Percentiles rank a stretch among this genome's conserved stretches.
These are phyloP conservation scores for Indicator indicator DNA, from an alignment of 2,113 vertebrate species.

Conservation along the genomic window DNA sequence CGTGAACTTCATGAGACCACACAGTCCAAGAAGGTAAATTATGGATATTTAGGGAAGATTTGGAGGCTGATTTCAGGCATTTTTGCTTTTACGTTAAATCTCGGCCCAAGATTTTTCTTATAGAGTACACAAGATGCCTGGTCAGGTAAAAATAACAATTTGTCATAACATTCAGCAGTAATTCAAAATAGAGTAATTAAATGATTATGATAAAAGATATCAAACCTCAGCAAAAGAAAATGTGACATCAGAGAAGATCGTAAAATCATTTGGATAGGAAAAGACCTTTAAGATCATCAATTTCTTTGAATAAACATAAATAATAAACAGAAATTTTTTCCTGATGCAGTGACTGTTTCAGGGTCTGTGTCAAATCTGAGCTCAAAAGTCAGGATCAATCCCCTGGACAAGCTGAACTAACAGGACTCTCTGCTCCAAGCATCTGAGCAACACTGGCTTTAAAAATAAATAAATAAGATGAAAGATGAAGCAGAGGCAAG, in stretches of 20 bases:
- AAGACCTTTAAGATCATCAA: too few species aligned
- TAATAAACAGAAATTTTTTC: background rate
- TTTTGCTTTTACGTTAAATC: background rate
- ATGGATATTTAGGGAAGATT: background rate
- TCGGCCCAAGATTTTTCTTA: background rate
- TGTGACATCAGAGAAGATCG: background rate
- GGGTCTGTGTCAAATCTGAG: background rate
- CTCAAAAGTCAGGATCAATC: background rate
- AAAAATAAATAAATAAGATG: background rate
- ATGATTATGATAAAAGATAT: background rate
- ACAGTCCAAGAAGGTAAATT: background rate
- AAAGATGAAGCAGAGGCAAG: background rate
- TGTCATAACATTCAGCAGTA: accelerated
- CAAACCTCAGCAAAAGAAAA: background rate
- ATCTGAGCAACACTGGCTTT: background rate
- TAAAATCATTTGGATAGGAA: too few species aligned
- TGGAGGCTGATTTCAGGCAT: background rate
- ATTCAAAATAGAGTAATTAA: background rate
- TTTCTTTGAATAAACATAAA: background rate
- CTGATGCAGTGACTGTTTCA: background rate
- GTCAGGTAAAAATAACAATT: background rate
- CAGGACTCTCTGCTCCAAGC: background rate
- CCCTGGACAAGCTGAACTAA: accelerated
- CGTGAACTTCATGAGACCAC: background rate
- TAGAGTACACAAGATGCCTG: background rate